Base-by-base conservation (phyloP, 2,113 vertebrate species). In the Stictonetta naevosa region DNA sequence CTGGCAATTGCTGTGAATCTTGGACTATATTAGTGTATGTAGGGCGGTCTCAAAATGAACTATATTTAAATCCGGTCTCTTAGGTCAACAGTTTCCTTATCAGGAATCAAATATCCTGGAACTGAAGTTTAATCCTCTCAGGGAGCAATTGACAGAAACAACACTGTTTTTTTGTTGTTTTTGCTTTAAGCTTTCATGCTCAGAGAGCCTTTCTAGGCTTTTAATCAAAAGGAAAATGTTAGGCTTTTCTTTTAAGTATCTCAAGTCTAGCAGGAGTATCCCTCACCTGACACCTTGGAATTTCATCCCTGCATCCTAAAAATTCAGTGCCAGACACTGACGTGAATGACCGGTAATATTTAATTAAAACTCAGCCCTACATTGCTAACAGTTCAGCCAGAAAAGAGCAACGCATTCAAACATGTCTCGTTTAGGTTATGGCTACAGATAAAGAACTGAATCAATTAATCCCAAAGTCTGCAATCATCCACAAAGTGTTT, bases 41-140 rank as follows among this genome's bases (percentile, higher is more conserved):
- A 87, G 82, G 93, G 69, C 72, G 7, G 92, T 95, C 95, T 91
- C 75, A 96, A 95, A 97, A 97, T 66, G 88, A 95, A 96, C 90
- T 93, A 92, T 96, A 96, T 97, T 97, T 98, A 97, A 96, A 98
- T 87, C 96, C 4, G 13, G 89, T 92, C 97, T 97, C 95, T 95
- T 96, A 97, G 95, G 94, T 97, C 96, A 98, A 97, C 96, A 93
- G 96, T 96, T 98, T 97, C 97, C 96, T 97, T 97, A 98, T 96
- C 96, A 97, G 95, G 97, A 96, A 96, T 96, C 93, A 97, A 96
- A 94, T 96, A 97, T 96, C 92, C 95, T 97, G 84, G 83, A 98
- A 98, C 91, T 86, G 90, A 97, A 97, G 95, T 96, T 97, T 97
- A 97, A 98, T 97, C 97, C 96, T 97, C 94, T 97, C 94, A 97